These are phyloP conservation scores for Varanus komodoensis DNA, from an alignment of 2,113 vertebrate species.

Conservation along the genomic window DNA sequence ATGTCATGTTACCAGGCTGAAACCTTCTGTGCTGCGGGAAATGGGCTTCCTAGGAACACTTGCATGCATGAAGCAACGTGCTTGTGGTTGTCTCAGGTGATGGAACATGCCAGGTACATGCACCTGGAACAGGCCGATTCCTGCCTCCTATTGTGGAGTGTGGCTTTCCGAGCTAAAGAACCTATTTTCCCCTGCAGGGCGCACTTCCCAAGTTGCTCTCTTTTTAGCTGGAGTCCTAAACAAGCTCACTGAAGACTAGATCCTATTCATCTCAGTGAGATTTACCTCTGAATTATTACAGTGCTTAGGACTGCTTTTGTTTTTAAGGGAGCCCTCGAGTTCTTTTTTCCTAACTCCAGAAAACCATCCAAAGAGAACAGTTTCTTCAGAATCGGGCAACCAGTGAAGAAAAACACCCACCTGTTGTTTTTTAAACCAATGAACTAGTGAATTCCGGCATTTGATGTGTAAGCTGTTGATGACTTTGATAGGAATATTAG, in stretches of 20 bases:
- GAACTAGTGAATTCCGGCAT: constrained; percentile 26
- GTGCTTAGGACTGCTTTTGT: neutral
- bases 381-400: neutral
- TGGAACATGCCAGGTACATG: neutral
- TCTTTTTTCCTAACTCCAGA: neutral
- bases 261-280: neutral
- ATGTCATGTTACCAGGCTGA: neutral
- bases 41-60: too few species aligned
- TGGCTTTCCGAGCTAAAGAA: too few species aligned
- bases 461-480: constrained; percentile 31
- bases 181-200: too few species aligned
- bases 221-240: neutral
- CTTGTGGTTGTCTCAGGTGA: neutral
- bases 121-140: too few species aligned
- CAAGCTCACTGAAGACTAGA: neutral
- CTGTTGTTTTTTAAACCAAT: neutral
- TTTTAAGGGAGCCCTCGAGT: neutral
- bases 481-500: constrained; percentile 19
- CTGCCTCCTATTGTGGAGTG: too few species aligned
- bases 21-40: neutral
- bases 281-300: neutral
- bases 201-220: too few species aligned
- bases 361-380: constrained; percentile 19
- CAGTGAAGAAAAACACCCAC: neutral
- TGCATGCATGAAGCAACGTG: too few species aligned